phyloP scores from a whole-genome alignment of 1,140 invertebrate species.

The Asbolus verrucosus region DNA sequence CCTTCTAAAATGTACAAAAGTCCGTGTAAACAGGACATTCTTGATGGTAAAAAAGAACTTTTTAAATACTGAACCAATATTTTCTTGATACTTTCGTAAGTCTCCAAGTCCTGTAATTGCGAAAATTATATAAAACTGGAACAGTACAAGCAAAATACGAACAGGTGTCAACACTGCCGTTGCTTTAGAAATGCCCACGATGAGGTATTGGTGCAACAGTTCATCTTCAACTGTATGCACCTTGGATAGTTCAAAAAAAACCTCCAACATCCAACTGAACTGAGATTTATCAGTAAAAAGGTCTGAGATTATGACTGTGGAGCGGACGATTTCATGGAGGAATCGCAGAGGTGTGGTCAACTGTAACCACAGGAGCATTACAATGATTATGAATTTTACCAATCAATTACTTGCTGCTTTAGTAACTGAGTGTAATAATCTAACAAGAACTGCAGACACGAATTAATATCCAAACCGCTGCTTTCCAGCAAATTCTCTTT shows the following conservation, averaged over 20 bases:
- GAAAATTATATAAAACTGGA: too few relatives aligned
- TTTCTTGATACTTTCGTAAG: conserved; percentile 73
- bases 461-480: conserved; percentile 82
- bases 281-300: conserved; percentile 78
- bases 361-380: conserved; percentile 61
- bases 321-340: conserved; percentile 76
- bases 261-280: conserved; percentile 80
- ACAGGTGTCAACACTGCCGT: conserved; percentile 74
- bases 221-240: conserved; percentile 77
- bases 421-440: conserved; percentile 86
- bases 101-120: conserved; percentile 71
- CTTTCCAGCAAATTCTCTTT: conserved; percentile 63
- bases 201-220: conserved; percentile 76
- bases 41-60: conserved; percentile 74
- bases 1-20: conserved; percentile 82
- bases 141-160: too few relatives aligned
- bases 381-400: neutral
- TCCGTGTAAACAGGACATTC: conserved; percentile 79
- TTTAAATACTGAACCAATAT: conserved; percentile 74
- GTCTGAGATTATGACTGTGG: conserved; percentile 77
- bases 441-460: conserved; percentile 87
- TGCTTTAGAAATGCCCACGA: conserved; percentile 78
- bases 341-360: conserved; percentile 72
- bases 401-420: conserved; percentile 65
- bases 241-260: conserved; percentile 74